phyloP scores from a whole-genome alignment of 1,140 invertebrate genomes.

The Drosophila jambulina region DNA sequence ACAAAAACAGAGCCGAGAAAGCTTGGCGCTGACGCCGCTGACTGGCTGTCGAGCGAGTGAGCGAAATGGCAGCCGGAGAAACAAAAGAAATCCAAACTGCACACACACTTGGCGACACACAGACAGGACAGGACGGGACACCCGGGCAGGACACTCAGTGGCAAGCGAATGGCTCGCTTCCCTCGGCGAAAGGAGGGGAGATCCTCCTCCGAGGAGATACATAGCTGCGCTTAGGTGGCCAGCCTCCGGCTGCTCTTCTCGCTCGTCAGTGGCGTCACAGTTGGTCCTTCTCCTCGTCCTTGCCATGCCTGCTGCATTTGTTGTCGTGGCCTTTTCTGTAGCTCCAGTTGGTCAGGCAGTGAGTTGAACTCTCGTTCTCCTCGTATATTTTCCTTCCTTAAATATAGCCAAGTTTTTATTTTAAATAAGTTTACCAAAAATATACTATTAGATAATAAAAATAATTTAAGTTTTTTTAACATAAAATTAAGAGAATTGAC shows the following conservation, averaged over 20 bases:
- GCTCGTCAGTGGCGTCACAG: slow-evolving; percentile 72
- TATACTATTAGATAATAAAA: not conserved
- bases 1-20: slow-evolving; percentile 42
- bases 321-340: not conserved
- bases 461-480: no score
- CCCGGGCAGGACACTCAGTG: slow-evolving; percentile 51
- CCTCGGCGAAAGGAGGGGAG: slow-evolving; percentile 8
- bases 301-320: not conserved
- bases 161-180: slow-evolving; percentile 37
- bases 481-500: not conserved
- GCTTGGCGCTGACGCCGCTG: slow-evolving; percentile 70
- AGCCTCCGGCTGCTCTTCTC: slow-evolving; percentile 17
- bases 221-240: slow-evolving; percentile 55
- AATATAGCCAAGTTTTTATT: not conserved
- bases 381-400: slow-evolving; percentile 48
- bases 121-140: slow-evolving; percentile 47
- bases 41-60: slow-evolving; percentile 79
- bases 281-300: slow-evolving; percentile 13
- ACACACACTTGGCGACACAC: slow-evolving; percentile 55
- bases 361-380: slow-evolving; percentile 60
- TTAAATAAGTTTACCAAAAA: not conserved
- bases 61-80: slow-evolving; percentile 59
- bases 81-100: slow-evolving; percentile 80
- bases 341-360: slow-evolving; percentile 33
- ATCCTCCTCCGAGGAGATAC: slow-evolving; percentile 48